Evolutionary conservation across 2,113 vertebrate genomes (phyloP).

Genomic region (Campylorhamphus procurvoides): DNA sequence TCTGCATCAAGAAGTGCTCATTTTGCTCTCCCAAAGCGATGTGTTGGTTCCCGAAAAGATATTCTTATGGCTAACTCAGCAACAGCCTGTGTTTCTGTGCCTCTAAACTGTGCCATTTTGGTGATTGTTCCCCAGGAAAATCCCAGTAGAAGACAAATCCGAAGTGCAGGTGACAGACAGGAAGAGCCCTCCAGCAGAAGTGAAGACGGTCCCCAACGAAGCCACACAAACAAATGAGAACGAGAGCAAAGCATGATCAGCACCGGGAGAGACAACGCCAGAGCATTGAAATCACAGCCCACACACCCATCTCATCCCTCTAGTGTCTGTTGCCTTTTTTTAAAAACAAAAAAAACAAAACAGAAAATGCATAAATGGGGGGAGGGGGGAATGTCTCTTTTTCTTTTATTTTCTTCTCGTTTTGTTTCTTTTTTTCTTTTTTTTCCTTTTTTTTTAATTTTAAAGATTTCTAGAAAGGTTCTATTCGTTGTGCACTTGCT

Average conservation of each 20-base stretch:
- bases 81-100: neutral
- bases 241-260: slow-evolving; percentile 92
- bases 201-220: slow-evolving; percentile 87
- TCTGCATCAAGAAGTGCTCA: rapidly evolving
- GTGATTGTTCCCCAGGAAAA: slow-evolving; percentile 80
- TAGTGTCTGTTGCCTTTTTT: slow-evolving; percentile 91
- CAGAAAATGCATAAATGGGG: slow-evolving; percentile 52
- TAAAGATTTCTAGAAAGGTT: slow-evolving; percentile 79
- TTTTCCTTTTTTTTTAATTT: neutral
- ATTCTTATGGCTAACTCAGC: rapidly evolving
- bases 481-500: slow-evolving; percentile 84
- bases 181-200: slow-evolving; percentile 84
- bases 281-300: slow-evolving; percentile 72
- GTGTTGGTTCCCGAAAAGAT: neutral
- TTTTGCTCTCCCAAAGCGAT: rapidly evolving
- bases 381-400: slow-evolving; percentile 27
- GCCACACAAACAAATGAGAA: slow-evolving; percentile 87
- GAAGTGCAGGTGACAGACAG: slow-evolving; percentile 74
- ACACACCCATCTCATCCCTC: slow-evolving; percentile 83
- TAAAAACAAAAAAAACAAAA: slow-evolving; percentile 61
- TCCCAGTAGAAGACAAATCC: slow-evolving; percentile 82
- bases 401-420: neutral
- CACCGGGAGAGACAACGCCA: slow-evolving; percentile 63
- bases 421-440: slow-evolving; percentile 22
- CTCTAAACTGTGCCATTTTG: slow-evolving; percentile 35